Percentiles rank a stretch among this genome's conserved stretches.
These are phyloP conservation scores for Malthinus flaveolus DNA, from an alignment of 2,888 invertebrate species.

Conservation along the genomic window DNA sequence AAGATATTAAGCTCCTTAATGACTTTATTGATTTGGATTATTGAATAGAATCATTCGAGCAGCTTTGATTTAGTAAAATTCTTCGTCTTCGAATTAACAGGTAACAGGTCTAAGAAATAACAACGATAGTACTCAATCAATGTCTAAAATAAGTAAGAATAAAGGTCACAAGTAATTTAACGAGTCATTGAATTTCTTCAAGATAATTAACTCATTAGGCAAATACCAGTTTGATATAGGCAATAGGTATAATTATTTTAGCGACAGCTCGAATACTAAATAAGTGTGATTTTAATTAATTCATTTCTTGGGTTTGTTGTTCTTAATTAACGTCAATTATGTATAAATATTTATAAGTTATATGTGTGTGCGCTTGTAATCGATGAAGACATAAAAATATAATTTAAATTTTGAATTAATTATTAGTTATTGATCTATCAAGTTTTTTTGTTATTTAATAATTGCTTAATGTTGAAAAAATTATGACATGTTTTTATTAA, in stretches of 20 bases:
- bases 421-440: slow-evolving; percentile 5
- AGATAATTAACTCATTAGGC: slow-evolving; percentile 26
- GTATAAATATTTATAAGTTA: slow-evolving; percentile 6
- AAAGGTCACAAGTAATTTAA: slow-evolving; percentile 22
- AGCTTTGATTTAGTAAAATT: no score
- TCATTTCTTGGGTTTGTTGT: slow-evolving; percentile 7
- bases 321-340: slow-evolving; percentile 12
- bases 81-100: slow-evolving; percentile 13
- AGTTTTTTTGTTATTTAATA: not conserved
- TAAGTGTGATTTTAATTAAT: slow-evolving; percentile 21
- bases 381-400: slow-evolving; percentile 4
- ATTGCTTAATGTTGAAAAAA: not conserved
- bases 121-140: slow-evolving; percentile 17
- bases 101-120: slow-evolving; percentile 16
- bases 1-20: no score
- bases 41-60: no score
- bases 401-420: slow-evolving; percentile 5
- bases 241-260: slow-evolving; percentile 13
- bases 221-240: slow-evolving; percentile 18
- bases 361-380: slow-evolving; percentile 2
- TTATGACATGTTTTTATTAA: not conserved
- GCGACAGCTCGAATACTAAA: slow-evolving; percentile 16
- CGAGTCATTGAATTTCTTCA: slow-evolving; percentile 17
- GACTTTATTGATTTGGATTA: no score
- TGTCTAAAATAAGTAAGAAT: slow-evolving; percentile 12